Conservation (phyloP, 1,140 invertebrate species). For the Rhizoglyphus robini region DNA sequence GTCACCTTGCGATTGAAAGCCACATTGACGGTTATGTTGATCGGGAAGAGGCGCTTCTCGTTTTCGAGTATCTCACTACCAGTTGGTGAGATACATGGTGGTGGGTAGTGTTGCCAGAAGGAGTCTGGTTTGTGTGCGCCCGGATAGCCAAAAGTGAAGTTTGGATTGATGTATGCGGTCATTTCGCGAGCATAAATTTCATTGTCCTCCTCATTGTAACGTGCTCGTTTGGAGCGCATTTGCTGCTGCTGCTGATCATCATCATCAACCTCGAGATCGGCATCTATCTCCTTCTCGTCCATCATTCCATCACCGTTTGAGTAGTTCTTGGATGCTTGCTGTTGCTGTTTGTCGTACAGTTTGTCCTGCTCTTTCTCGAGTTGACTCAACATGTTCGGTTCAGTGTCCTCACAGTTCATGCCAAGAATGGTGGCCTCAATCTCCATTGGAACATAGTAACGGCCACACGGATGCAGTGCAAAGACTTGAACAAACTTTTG, state of each 20-base stretch:
- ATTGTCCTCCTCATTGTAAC: neutral
- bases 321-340: neutral
- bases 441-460: slow-evolving; percentile 81
- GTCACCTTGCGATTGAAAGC: neutral
- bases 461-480: slow-evolving; percentile 62
- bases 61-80: neutral
- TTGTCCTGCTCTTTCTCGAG: neutral
- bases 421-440: slow-evolving; percentile 56
- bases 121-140: neutral
- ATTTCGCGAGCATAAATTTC: neutral
- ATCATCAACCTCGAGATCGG: neutral
- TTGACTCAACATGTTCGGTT: neutral
- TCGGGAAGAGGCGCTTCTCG: neutral
- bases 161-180: neutral
- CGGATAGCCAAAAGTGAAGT: neutral
- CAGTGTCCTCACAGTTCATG: neutral
- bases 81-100: neutral
- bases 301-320: neutral
- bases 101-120: neutral
- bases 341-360: neutral
- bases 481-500: slow-evolving; percentile 51
- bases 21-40: neutral
- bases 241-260: neutral
- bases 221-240: neutral
- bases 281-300: neutral